phyloP scores from a whole-genome alignment of 2,888 invertebrate genomes.

The Drosophila anomalata region DNA sequence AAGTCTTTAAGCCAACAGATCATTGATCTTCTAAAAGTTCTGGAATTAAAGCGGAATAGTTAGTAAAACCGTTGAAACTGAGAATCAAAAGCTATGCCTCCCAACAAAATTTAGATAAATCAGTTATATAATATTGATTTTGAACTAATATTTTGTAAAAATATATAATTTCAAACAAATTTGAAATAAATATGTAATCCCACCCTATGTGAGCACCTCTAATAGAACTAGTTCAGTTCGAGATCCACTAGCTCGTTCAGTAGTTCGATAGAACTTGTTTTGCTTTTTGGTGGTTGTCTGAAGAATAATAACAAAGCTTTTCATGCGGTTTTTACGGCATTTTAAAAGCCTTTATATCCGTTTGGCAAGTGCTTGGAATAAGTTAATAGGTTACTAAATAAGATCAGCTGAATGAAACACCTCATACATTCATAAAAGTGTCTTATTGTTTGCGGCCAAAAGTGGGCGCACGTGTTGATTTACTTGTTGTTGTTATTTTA shows the following conservation, averaged over 20 bases:
- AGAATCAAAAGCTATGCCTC: background rate
- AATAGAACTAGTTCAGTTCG: background rate
- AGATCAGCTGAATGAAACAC: background rate
- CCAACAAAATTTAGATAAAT: background rate
- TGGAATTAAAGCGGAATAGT: background rate
- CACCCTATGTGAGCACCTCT: conserved; percentile 2
- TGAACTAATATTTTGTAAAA: background rate
- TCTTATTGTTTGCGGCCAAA: background rate
- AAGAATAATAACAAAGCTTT: conserved; percentile 1
- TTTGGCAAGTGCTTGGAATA: conserved; percentile 16
- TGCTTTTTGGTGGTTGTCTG: conserved; percentile 3
- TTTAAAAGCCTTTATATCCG: conserved; percentile 3
- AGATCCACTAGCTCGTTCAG: background rate
- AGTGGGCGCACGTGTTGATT: conserved; percentile 28
- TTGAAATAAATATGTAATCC: background rate
- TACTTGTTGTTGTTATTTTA: conserved; percentile 29
- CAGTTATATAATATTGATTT: background rate
- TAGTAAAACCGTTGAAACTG: background rate
- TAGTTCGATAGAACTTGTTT: conserved; percentile 16
- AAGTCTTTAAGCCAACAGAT: background rate
- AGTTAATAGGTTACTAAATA: background rate
- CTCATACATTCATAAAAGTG: conserved; percentile 1
- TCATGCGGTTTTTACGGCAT: conserved; percentile 28
- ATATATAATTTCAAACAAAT: background rate
- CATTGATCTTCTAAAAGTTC: background rate